Conservation (phyloP, 2,113 vertebrate species). For the Geococcyx californianus region DNA sequence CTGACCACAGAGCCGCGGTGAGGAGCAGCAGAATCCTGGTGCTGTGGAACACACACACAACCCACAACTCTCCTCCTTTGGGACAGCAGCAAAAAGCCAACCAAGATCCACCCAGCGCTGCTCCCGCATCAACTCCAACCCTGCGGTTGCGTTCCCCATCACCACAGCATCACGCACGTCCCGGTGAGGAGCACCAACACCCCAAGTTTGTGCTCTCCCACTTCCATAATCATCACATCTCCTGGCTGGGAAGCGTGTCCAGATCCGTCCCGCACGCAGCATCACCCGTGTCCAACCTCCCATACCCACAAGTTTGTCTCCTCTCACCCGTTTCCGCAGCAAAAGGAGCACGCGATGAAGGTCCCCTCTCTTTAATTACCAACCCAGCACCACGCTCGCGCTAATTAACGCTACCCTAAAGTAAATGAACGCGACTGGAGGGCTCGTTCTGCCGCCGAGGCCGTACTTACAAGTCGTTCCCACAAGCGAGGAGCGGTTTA, state of each 20-base stretch:
- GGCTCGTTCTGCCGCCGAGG: background rate
- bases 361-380: background rate
- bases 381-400: background rate
- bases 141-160: background rate
- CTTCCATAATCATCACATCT: background rate
- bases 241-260: background rate
- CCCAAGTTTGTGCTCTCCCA: background rate
- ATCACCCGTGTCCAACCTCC: background rate
- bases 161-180: background rate
- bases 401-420: background rate
- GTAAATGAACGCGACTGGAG: background rate
- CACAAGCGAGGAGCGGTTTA: background rate
- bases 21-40: background rate
- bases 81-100: background rate
- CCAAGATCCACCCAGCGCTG: accelerated
- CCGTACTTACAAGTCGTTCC: background rate
- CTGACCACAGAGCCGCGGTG: background rate
- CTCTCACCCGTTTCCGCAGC: background rate
- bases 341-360: background rate
- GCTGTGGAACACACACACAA: background rate
- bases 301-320: too few species aligned
- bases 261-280: background rate
- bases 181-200: background rate
- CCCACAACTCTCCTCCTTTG: background rate
- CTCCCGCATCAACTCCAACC: background rate